Conservation (phyloP, 2,797 vertebrate species). For the Pempheris klunzingeri region DNA sequence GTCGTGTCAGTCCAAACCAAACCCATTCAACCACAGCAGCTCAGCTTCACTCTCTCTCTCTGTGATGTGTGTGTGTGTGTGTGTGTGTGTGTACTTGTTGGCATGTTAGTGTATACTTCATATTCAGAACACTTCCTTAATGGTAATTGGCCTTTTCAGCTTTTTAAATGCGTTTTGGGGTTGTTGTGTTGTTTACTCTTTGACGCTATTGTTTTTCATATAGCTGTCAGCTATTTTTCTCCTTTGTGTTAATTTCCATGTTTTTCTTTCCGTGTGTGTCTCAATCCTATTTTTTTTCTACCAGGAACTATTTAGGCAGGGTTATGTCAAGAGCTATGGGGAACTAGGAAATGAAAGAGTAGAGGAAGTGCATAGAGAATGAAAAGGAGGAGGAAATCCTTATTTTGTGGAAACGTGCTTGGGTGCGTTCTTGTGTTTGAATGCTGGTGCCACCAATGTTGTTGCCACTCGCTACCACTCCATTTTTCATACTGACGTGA, state of each 20-base stretch:
- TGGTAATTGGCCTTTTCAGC: slow-evolving; percentile 13
- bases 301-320: background rate
- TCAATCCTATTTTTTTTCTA: background rate
- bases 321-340: slow-evolving; percentile 16
- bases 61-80: slow-evolving; percentile 15
- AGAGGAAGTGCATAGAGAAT: slow-evolving; percentile 41
- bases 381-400: slow-evolving; percentile 52
- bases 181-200: slow-evolving; percentile 35
- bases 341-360: slow-evolving; percentile 14
- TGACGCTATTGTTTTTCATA: slow-evolving; percentile 15
- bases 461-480: background rate
- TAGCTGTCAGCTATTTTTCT: slow-evolving; percentile 1
- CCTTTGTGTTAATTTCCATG: background rate
- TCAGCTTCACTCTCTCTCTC: slow-evolving; percentile 18
- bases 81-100: slow-evolving; percentile 7
- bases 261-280: slow-evolving; percentile 17
- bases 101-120: too few relatives aligned
- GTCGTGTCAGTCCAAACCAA: slow-evolving; percentile 42
- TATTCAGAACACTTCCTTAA: slow-evolving; percentile 37
- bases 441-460: slow-evolving; percentile 8
- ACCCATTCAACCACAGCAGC: slow-evolving; percentile 38
- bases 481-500: too few relatives aligned
- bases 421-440: background rate
- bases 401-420: slow-evolving; percentile 17
- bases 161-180: slow-evolving; percentile 30